Evolutionary conservation across 2,797 vertebrate genomes (phyloP).

Genomic region (Gastrophryne carolinensis): DNA sequence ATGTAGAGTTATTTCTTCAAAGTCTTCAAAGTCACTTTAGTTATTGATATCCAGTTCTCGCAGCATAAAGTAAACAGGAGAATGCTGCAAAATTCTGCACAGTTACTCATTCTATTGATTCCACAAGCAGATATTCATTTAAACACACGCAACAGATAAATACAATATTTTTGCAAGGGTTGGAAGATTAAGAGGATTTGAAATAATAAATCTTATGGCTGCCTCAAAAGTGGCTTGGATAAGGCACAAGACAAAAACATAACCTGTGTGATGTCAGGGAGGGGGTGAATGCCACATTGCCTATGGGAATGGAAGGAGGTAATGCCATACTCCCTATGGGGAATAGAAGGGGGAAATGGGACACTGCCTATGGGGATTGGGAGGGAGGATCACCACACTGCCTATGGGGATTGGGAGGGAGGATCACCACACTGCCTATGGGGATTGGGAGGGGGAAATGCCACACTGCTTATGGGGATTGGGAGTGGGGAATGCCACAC

Average conservation of each 20-base stretch:
- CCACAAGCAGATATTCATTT: not conserved
- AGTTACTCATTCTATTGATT: slow-evolving; percentile 13
- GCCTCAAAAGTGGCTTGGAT: slow-evolving; percentile 26
- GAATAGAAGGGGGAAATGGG: no score
- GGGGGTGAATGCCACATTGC: no score
- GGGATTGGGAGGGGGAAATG: no score
- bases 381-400: no score
- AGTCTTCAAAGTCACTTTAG: slow-evolving; percentile 1
- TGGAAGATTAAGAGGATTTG: slow-evolving; percentile 9
- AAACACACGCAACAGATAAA: slow-evolving; percentile 1
- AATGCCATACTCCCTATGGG: no score
- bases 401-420: no score
- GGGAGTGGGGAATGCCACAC: no score
- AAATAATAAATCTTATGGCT: slow-evolving; percentile 15
- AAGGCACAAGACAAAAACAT: not conserved
- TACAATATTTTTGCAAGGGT: not conserved
- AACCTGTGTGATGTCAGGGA: slow-evolving; percentile 26
- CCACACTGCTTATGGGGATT: no score
- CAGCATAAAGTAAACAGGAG: not conserved
- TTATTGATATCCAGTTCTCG: not conserved
- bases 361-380: no score
- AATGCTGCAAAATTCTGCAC: not conserved
- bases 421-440: no score
- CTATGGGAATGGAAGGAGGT: no score
- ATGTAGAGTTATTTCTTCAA: not conserved